These are phyloP conservation scores for Drosophila parabipectinata DNA, from an alignment of 1,140 invertebrate species.

Conservation along the genomic window DNA sequence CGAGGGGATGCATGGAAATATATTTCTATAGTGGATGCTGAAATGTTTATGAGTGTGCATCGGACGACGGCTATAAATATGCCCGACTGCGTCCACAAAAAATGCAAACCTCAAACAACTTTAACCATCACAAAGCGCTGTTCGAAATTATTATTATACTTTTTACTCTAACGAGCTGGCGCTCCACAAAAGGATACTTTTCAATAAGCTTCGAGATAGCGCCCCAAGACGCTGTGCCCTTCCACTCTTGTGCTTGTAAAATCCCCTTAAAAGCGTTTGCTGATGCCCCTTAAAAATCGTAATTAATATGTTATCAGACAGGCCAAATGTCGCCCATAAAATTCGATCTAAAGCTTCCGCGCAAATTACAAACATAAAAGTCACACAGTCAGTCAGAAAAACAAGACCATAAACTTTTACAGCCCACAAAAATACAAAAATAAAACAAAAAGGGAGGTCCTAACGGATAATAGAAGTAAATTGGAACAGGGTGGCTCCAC, in stretches of 20 bases:
- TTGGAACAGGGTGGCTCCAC: neutral
- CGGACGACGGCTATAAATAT: constrained; percentile 29
- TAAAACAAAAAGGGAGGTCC: constrained; percentile 4
- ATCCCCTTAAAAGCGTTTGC: constrained; percentile 19
- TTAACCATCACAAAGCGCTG: constrained; percentile 24
- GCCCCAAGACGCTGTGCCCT: constrained; percentile 3
- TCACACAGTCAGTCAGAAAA: constrained; percentile 52
- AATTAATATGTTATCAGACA: constrained; percentile 57
- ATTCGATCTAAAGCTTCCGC: constrained; percentile 54
- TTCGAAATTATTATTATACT: constrained; percentile 20
- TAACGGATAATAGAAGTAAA: constrained; percentile 15
- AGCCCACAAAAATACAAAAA: constrained; percentile 17
- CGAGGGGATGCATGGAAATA: constrained; percentile 16
- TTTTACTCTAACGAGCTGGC: constrained; percentile 9
- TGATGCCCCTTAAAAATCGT: constrained; percentile 35
- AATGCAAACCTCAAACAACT: constrained; percentile 15
- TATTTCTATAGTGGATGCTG: constrained; percentile 49
- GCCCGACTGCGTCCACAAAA: constrained; percentile 15
- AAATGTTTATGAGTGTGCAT: constrained; percentile 50
- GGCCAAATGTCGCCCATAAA: constrained; percentile 53
- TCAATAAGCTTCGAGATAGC: constrained; percentile 8
- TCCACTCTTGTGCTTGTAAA: constrained; percentile 33
- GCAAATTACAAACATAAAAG: constrained; percentile 56
- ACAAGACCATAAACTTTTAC: constrained; percentile 60
- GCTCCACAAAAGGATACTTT: constrained; percentile 20